These are phyloP conservation scores for Ciona savignyi DNA, from an alignment of 23 tunicate species.

Conservation along the genomic window DNA sequence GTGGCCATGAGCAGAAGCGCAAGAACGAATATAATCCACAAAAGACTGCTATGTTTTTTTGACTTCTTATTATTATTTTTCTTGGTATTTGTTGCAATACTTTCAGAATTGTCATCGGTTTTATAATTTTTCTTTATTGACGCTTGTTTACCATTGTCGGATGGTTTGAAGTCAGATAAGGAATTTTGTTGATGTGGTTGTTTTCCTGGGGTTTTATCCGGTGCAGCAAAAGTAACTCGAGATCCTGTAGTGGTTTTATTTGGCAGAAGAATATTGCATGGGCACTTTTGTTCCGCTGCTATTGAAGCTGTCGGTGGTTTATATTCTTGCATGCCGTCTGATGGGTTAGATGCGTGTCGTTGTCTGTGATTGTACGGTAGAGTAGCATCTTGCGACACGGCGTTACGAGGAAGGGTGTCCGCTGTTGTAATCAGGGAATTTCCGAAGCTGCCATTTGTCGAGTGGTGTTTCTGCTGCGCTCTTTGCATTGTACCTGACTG, in stretches of 20 bases:
- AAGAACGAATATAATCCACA: neutral
- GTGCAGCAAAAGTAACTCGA: constrained; percentile 9
- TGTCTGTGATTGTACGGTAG: constrained; percentile 8
- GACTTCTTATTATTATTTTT: neutral
- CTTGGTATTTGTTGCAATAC: neutral
- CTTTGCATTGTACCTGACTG: neutral
- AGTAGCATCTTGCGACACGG: constrained; percentile 10
- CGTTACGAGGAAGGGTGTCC: constrained; percentile 10
- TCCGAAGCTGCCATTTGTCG: neutral
- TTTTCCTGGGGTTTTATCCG: neutral
- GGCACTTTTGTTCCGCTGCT: neutral
- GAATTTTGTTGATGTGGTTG: neutral
- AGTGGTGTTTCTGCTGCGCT: neutral
- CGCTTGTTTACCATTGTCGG: neutral
- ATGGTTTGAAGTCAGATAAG: neutral
- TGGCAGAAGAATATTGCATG: neutral
- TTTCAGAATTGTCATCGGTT: neutral
- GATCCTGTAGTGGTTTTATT: neutral
- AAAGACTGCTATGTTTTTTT: neutral
- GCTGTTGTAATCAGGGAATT: neutral
- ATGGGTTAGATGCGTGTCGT: neutral
- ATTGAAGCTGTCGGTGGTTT: neutral
- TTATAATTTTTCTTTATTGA: neutral
- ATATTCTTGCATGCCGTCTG: neutral
- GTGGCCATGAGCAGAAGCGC: constrained; percentile 9